Conservation (phyloP, 35 echinoderm and acorn worm genomes). For the Stichopus chloronotus region DNA sequence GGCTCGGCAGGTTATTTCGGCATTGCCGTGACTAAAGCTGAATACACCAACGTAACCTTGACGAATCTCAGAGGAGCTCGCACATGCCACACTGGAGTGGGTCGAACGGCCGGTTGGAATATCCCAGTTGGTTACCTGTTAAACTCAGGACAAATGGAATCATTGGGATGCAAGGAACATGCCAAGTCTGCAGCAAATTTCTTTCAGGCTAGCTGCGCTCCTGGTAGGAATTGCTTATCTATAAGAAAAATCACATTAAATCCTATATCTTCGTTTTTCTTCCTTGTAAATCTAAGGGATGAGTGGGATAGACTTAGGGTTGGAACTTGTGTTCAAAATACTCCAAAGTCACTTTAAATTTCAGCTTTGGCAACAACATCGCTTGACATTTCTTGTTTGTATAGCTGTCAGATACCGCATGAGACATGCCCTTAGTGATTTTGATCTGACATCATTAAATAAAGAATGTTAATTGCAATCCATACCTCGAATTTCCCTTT, state of each 20-base stretch:
- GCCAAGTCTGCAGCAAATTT: constrained; percentile 61
- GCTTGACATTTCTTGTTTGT: too few species aligned
- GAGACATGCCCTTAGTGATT: too few species aligned
- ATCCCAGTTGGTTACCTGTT: constrained; percentile 78
- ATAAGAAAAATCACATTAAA: not conserved
- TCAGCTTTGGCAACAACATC: too few species aligned
- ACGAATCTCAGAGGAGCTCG: constrained; percentile 57
- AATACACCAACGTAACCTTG: constrained; percentile 58
- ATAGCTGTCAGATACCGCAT: too few species aligned
- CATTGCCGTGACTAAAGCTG: constrained; percentile 67
- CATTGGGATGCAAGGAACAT: constrained; percentile 62
- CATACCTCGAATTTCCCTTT: too few species aligned
- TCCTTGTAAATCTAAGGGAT: not conserved
- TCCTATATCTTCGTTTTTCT: too few species aligned
- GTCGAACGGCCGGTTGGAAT: constrained; percentile 88
- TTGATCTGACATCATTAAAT: too few species aligned
- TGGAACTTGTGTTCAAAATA: too few species aligned
- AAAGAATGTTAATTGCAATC: too few species aligned
- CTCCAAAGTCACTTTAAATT: too few species aligned
- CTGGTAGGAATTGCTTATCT: constrained; percentile 52
- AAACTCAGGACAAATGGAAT: constrained; percentile 46
- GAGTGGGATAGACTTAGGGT: too few species aligned
- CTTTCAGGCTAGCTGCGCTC: constrained; percentile 81
- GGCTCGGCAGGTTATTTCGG: constrained; percentile 61
- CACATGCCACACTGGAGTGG: constrained; percentile 79